Conservation (phyloP, 1,140 invertebrate genomes). For the Drosophila insularis region DNA sequence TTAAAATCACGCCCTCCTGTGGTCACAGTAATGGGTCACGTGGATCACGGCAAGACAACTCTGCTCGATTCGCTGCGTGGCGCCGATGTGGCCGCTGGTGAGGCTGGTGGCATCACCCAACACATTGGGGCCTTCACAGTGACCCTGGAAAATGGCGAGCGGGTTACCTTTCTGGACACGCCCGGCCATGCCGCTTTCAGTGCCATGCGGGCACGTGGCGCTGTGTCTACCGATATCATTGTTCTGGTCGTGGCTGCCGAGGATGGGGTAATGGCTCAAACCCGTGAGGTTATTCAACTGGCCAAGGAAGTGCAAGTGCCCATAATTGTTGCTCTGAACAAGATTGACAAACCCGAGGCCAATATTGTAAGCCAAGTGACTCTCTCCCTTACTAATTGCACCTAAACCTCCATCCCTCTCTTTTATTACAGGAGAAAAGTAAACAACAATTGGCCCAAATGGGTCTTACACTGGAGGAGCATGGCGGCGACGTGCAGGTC, state of each 20-base stretch:
- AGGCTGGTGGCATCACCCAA: constrained; percentile 99
- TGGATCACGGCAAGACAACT: constrained; percentile 99
- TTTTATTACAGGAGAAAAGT: constrained; percentile 86
- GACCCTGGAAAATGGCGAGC: constrained; percentile 86
- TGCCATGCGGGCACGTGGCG: constrained; percentile 95
- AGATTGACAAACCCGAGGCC: constrained; percentile 96
- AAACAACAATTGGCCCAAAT: constrained; percentile 89
- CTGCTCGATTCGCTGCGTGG: constrained; percentile 95
- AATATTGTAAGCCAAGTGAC: constrained; percentile 88
- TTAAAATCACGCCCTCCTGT: constrained; percentile 91
- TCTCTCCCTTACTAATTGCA: too few species aligned
- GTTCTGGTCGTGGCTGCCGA: constrained; percentile 99
- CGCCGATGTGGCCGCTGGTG: constrained; percentile 92
- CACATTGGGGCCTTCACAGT: constrained; percentile 99
- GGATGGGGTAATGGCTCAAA: constrained; percentile 99
- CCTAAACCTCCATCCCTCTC: background rate
- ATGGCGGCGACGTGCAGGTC: constrained; percentile 96
- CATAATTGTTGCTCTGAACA: constrained; percentile 99
- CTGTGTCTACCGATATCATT: constrained; percentile 96
- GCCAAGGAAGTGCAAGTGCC: constrained; percentile 93
- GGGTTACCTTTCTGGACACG: constrained; percentile 98
- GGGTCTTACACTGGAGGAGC: constrained; percentile 92
- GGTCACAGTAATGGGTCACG: constrained; percentile 99
- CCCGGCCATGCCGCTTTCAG: constrained; percentile 99
- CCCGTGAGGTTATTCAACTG: constrained; percentile 91